Evolutionary conservation across 2,113 vertebrate species (phyloP).

Genomic region (Caretta caretta): DNA sequence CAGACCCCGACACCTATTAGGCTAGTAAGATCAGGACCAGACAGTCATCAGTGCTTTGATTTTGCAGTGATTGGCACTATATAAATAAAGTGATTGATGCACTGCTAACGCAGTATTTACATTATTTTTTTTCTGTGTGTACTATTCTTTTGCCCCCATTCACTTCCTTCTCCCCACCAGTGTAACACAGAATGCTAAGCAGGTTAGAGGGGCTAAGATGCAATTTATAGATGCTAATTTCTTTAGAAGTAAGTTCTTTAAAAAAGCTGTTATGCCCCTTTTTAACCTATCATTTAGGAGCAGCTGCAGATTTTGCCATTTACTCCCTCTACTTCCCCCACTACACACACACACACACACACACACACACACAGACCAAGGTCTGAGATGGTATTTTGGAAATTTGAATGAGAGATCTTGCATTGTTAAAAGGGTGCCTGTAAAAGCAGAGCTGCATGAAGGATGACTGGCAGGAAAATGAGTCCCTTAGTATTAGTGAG

Average conservation of each 20-base stretch:
- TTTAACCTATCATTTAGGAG: not conserved
- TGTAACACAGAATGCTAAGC: rapidly evolving
- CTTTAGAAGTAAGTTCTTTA: not conserved
- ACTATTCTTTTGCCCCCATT: rapidly evolving
- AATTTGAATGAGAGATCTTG: not conserved
- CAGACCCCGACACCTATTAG: not conserved
- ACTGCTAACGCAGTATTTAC: rapidly evolving
- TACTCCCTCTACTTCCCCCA: not conserved
- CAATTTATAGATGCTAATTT: rapidly evolving
- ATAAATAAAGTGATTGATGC: not conserved
- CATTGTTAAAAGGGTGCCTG: not conserved
- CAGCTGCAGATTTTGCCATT: not conserved
- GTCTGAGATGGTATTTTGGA: not conserved
- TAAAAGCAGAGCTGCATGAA: constrained; percentile 15
- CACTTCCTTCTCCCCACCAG: rapidly evolving
- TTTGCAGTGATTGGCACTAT: not conserved
- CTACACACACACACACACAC: not conserved
- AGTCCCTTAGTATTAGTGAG: constrained; percentile 1
- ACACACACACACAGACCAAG: not conserved
- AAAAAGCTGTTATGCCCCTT: not conserved
- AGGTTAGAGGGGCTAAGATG: rapidly evolving
- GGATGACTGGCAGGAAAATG: constrained; percentile 51
- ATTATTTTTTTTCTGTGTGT: not conserved
- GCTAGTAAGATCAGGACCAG: not conserved
- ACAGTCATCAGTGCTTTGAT: not conserved